These are phyloP conservation scores for Campoplex capitator DNA, from an alignment of 2,888 invertebrate species.

Conservation along the genomic window DNA sequence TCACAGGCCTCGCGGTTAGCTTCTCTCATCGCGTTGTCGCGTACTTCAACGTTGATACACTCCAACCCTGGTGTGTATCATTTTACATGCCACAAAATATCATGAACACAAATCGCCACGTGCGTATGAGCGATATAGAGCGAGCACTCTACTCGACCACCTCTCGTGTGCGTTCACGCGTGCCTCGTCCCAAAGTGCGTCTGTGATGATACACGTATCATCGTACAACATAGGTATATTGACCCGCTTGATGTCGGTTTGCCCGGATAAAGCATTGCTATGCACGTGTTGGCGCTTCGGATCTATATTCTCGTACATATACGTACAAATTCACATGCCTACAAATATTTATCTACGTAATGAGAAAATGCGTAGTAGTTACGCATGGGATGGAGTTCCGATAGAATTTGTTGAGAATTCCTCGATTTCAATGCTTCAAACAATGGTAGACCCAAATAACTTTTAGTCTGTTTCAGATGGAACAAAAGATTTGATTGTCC, in stretches of 20 bases:
- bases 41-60: constrained; percentile 47
- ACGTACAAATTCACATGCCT: background rate
- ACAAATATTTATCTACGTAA: background rate
- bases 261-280: constrained; percentile 14
- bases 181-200: constrained; percentile 53
- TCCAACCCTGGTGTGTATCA: constrained; percentile 24
- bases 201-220: constrained; percentile 45
- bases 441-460: background rate
- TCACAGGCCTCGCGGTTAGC: constrained; percentile 7
- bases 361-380: constrained; percentile 16
- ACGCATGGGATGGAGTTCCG: background rate
- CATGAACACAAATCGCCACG: constrained; percentile 3
- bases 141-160: constrained; percentile 34
- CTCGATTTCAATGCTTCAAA: background rate
- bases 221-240: constrained; percentile 16
- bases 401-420: background rate
- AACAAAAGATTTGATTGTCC: background rate
- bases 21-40: constrained; percentile 36
- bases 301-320: background rate
- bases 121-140: constrained; percentile 22
- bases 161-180: constrained; percentile 56
- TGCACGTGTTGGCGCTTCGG: constrained; percentile 29
- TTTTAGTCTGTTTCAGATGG: background rate
- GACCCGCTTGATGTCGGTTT: constrained; percentile 14
- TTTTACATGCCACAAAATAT: constrained; percentile 45